Percentiles rank a stretch among this genome's conserved stretches.
Conservation (phyloP, 2,888 invertebrate genomes). For the Camponotus fellah region DNA sequence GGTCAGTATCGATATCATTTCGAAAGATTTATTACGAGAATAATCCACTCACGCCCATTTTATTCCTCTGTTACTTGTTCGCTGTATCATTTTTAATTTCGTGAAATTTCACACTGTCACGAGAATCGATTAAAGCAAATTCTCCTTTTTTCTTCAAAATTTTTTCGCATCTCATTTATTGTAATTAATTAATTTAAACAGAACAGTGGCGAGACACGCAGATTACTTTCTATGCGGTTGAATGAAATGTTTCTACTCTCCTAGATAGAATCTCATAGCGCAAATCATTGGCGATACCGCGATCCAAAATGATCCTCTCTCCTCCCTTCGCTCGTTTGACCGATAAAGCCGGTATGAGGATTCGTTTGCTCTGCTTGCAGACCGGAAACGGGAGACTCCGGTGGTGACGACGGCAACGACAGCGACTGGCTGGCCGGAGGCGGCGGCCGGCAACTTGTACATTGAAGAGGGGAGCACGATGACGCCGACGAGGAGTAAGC, state of each 20-base stretch:
- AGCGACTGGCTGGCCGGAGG: conserved; percentile 80
- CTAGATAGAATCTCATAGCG: background rate
- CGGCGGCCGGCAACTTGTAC: conserved; percentile 81
- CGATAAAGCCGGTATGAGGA: conserved; percentile 29
- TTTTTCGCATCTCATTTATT: background rate
- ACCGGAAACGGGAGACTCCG: conserved; percentile 81
- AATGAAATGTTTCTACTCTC: background rate
- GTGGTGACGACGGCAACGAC: conserved; percentile 55
- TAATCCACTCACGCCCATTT: background rate
- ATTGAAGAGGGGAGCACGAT: conserved; percentile 80
- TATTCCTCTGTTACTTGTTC: background rate
- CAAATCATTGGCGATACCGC: background rate
- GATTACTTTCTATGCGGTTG: background rate
- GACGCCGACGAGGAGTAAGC: conserved; percentile 72
- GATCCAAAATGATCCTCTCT: conserved; percentile 21
- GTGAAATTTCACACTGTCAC: too few species aligned
- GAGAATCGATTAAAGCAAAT: background rate
- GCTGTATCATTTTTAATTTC: too few species aligned
- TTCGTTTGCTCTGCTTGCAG: conserved; percentile 71
- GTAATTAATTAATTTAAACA: background rate
- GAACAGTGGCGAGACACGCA: background rate
- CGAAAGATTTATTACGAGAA: background rate
- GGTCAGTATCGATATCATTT: background rate
- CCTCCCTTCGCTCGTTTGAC: conserved; percentile 24
- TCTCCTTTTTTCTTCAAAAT: background rate